Evolutionary conservation across 2,888 invertebrate genomes (phyloP).

Genomic region (Sympetrum striolatum): DNA sequence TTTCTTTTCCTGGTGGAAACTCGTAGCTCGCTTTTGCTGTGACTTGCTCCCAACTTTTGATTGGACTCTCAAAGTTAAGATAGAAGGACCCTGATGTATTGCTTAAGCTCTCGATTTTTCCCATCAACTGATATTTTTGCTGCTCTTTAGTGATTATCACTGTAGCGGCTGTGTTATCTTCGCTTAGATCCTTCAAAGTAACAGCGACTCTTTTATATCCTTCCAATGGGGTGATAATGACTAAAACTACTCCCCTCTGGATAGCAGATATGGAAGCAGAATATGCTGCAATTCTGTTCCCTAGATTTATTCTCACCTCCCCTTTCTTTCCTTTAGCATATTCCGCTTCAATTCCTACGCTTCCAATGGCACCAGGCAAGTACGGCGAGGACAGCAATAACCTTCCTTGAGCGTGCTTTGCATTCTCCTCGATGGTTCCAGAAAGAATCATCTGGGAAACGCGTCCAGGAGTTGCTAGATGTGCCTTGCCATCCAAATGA

Average conservation of each 20-base stretch:
- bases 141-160: neutral
- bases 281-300: neutral
- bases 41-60: neutral
- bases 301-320: neutral
- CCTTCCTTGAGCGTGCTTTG: neutral
- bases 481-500: neutral
- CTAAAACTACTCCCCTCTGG: neutral
- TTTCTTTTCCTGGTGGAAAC: slow-evolving; percentile 14
- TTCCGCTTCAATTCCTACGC: neutral
- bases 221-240: neutral
- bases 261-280: neutral
- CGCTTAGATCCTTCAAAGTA: neutral
- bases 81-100: neutral
- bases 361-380: slow-evolving; percentile 15
- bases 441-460: neutral
- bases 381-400: neutral
- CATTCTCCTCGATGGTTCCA: neutral
- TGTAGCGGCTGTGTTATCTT: neutral
- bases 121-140: neutral
- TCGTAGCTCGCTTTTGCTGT: neutral
- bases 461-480: neutral
- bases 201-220: neutral
- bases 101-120: neutral
- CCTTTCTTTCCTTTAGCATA: neutral
- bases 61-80: neutral